Evolutionary conservation across 1,140 invertebrate species (phyloP), one percentile per base, ranked within the genome.

Genomic region (Mylabris phalerata): DNA sequence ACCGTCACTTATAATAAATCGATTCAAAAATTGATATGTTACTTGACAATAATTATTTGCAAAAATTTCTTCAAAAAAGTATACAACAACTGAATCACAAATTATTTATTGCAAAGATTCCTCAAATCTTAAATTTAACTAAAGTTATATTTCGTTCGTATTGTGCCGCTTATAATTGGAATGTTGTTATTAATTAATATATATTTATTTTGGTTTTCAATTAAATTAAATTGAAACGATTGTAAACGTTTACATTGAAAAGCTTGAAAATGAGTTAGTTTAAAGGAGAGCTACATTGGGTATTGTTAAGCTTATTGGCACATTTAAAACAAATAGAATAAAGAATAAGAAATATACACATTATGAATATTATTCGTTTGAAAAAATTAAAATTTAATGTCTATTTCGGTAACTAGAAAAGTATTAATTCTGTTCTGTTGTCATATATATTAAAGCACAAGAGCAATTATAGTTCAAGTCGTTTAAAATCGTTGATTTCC

Each of bases 401-500:
- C 45, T 24, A 27, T 54, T 54, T 54, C 45, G 51, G 51, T 54
- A 54, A 54, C 51, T 54, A 54, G 51, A 54, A 54, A 54, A 54
- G 51, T 54, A 46, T 54, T 46, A 45, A 38, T 54, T 54, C 51
- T 54, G 44, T 52, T 44, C 4, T 32, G 19, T 32, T 7, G 32
- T 32, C 7, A 32, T 32, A 5, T 5, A 5, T 32, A 32, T 32
- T 32, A 54, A 54, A 54, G 51, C 51, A 54, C 43, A 45, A 45
- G 51, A 54, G 51, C 51, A 45, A 11, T 46, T 50, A 32, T 32
- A 32, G 32, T 32, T 32, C 4, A 54, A 45, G 42, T 32, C 45
- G 25, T 58, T 32, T 32, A n/a, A 54, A 41, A 40, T 59, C 59
- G 55, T 64, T 64, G 59, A 64, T 62, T 59, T 62, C 59, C 62